These are phyloP conservation scores for Lasius fuliginosus DNA, from an alignment of 2,888 invertebrate genomes.

Conservation along the genomic window DNA sequence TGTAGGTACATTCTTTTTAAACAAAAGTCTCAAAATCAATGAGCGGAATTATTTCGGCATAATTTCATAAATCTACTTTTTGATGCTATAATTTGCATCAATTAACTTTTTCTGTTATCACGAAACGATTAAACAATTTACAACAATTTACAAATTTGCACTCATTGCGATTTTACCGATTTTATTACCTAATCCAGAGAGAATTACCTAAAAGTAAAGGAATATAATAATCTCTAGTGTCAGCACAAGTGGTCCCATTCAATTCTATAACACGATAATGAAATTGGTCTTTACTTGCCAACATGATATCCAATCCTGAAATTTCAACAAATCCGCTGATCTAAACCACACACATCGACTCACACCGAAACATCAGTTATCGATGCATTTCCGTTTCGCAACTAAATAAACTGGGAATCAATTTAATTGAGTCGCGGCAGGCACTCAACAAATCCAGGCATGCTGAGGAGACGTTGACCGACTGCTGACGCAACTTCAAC, in stretches of 20 bases:
- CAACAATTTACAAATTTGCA: background rate
- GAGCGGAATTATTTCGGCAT: background rate
- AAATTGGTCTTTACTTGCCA: conserved; percentile 7
- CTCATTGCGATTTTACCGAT: background rate
- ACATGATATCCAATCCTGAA: conserved; percentile 14
- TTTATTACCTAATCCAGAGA: background rate
- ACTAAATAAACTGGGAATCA: conserved; percentile 64
- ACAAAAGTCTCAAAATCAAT: background rate
- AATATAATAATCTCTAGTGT: background rate
- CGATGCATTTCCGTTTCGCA: background rate
- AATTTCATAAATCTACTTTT: conserved; percentile 6
- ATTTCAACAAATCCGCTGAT: conserved; percentile 17
- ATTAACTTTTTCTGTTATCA: background rate
- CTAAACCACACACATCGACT: background rate
- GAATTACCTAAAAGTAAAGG: background rate
- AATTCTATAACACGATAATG: background rate
- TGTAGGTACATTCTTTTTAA: background rate
- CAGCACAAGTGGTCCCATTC: background rate
- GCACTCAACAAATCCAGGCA: conserved; percentile 51
- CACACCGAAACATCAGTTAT: conserved; percentile 17
- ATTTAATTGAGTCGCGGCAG: conserved; percentile 45
- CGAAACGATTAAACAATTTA: background rate
- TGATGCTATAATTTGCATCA: background rate
- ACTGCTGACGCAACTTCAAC: conserved; percentile 58
- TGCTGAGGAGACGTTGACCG: conserved; percentile 39